phyloP scores from a whole-genome alignment of 2,888 invertebrate genomes.

The Octonoba sinensis region DNA sequence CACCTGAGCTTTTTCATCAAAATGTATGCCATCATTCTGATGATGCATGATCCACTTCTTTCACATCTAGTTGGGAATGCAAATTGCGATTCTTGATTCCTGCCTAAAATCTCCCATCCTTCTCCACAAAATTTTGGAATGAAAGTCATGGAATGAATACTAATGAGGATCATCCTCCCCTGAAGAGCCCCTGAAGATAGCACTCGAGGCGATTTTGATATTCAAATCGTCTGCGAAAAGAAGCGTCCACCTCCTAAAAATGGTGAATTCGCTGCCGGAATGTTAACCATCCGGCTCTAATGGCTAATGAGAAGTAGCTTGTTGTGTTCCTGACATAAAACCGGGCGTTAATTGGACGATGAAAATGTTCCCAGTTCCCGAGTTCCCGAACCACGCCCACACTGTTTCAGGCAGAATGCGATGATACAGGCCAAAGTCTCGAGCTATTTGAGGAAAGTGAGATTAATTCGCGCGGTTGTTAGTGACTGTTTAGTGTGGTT shows the following conservation, averaged over 20 bases:
- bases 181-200: neutral
- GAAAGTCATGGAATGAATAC: slow-evolving; percentile 32
- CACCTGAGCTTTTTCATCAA: no score
- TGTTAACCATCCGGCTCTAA: no score
- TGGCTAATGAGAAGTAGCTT: slow-evolving; percentile 43
- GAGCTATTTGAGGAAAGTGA: neutral
- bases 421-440: neutral
- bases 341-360: slow-evolving; percentile 41
- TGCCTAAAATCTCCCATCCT: no score
- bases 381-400: neutral
- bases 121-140: neutral
- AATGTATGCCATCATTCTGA: no score
- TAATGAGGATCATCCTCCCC: slow-evolving; percentile 5
- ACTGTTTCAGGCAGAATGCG: neutral
- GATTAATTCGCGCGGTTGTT: slow-evolving; percentile 3
- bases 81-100: no score
- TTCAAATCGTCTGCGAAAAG: slow-evolving; percentile 28
- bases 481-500: neutral
- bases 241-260: neutral
- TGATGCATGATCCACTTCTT: no score
- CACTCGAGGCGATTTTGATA: slow-evolving; percentile 18
- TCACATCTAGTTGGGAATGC: no score
- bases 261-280: no score
- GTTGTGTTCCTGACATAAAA: slow-evolving; percentile 21
- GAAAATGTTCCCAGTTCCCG: slow-evolving; percentile 12